These are phyloP conservation scores for Metridium senile DNA, from an alignment of 92 coral and sea anemone species.

Conservation along the genomic window DNA sequence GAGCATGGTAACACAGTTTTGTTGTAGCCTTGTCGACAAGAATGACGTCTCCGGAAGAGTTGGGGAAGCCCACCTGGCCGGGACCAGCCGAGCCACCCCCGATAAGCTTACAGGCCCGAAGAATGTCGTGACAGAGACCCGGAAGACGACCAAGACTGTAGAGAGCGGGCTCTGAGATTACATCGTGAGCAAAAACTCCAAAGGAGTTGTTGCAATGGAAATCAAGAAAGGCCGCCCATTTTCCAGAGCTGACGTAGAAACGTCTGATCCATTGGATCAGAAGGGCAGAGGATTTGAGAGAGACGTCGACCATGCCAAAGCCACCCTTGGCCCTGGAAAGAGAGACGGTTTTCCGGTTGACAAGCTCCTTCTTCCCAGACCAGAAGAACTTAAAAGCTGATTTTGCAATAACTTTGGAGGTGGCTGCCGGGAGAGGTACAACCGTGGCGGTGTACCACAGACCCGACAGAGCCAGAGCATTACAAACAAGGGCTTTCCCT, in stretches of 20 bases:
- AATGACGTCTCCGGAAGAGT: neutral
- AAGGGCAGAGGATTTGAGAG: neutral
- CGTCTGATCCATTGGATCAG: constrained; percentile 22
- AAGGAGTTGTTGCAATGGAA: neutral
- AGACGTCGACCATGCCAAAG: constrained; percentile 6
- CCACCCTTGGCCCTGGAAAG: neutral
- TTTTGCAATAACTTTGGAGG: neutral
- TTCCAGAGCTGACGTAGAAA: neutral
- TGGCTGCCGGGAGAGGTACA: neutral
- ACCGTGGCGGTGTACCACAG: constrained; percentile 47
- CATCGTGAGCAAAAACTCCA: neutral
- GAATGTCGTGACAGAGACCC: neutral
- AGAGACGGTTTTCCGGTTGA: neutral
- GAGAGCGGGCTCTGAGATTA: neutral
- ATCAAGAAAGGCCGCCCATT: constrained; percentile 4
- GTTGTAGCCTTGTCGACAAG: neutral
- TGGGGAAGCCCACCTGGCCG: neutral
- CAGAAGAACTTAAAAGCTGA: constrained; percentile 5
- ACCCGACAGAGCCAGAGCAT: constrained; percentile 24
- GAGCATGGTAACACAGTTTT: neutral
- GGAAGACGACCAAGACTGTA: neutral
- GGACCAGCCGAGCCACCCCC: neutral
- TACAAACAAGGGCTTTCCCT: constrained; percentile 36
- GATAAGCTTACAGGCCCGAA: constrained; percentile 1
- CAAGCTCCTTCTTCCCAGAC: constrained; percentile 13